Evolutionary conservation across 2,888 invertebrate species (phyloP).

Genomic region (Reticulitermes lucifugus): DNA sequence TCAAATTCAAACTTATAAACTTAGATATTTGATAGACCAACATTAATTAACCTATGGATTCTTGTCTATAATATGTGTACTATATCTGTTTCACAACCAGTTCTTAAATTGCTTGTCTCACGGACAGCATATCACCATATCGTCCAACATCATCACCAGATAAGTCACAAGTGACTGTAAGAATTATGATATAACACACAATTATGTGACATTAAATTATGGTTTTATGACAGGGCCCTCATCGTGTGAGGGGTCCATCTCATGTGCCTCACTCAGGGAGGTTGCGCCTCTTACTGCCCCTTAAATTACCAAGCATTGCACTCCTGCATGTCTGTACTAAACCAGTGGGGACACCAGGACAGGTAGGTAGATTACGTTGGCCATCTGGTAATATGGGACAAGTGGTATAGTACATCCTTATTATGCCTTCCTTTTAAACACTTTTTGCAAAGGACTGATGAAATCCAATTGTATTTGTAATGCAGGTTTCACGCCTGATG

Average conservation of each 20-base stretch:
- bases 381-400: background rate
- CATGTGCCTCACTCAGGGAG: background rate
- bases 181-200: no score
- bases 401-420: no score
- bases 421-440: no score
- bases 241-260: constrained; percentile 17
- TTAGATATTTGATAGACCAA: no score
- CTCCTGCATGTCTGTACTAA: constrained; percentile 64
- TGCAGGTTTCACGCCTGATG: constrained; percentile 60
- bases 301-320: constrained; percentile 62
- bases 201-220: background rate
- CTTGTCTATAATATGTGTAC: no score
- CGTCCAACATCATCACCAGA: no score
- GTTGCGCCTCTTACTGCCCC: constrained; percentile 53
- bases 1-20: no score
- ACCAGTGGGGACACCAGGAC: constrained; percentile 58
- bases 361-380: constrained; percentile 44
- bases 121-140: no score
- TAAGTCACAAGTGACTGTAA: no score
- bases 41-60: no score
- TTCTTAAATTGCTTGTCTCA: no score
- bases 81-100: no score
- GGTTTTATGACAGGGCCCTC: constrained; percentile 35
- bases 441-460: background rate
- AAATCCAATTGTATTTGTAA: background rate